A percentile compares a stretch with the other conserved stretches of the same genome.
These are phyloP conservation scores for Hermodice carunculata DNA, from an alignment of 2,888 invertebrate species.

Conservation along the genomic window DNA sequence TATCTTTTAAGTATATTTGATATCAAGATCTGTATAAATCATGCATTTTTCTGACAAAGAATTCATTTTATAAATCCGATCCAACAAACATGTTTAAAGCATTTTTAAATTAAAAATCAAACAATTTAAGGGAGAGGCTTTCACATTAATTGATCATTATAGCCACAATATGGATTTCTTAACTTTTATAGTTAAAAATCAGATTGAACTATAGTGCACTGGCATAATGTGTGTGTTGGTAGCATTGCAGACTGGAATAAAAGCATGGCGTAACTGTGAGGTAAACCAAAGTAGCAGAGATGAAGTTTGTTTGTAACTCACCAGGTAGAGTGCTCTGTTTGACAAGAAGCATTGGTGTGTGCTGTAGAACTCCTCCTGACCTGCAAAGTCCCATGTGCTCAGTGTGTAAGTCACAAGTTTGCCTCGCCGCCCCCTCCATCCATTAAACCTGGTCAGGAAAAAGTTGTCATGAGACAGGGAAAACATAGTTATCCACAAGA, in stretches of 20 bases:
- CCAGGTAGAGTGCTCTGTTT: constrained; percentile 63
- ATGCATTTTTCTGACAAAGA: too few relatives aligned
- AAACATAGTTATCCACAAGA: too few relatives aligned
- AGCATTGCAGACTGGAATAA: neutral
- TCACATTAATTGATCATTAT: too few relatives aligned
- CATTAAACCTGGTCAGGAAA: neutral
- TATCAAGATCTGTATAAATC: too few relatives aligned
- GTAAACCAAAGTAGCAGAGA: neutral
- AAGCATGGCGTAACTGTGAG: neutral
- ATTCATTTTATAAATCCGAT: too few relatives aligned
- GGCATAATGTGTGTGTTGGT: neutral
- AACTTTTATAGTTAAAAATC: neutral
- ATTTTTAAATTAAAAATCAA: too few relatives aligned
- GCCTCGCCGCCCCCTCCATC: neutral
- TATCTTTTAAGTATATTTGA: too few relatives aligned
- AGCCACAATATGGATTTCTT: neutral
- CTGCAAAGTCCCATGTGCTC: constrained; percentile 67
- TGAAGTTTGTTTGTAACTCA: constrained; percentile 36
- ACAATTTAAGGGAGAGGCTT: too few relatives aligned
- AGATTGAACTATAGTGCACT: neutral
- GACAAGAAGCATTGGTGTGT: constrained; percentile 66
- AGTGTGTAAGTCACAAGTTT: constrained; percentile 46
- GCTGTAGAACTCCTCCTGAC: constrained; percentile 66
- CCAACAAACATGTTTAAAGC: too few relatives aligned
- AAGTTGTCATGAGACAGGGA: too few relatives aligned